Evolutionary conservation across 1,140 invertebrate genomes (phyloP), one percentile per base, ranked within the genome.

Genomic region (Matsumurasca onukii): DNA sequence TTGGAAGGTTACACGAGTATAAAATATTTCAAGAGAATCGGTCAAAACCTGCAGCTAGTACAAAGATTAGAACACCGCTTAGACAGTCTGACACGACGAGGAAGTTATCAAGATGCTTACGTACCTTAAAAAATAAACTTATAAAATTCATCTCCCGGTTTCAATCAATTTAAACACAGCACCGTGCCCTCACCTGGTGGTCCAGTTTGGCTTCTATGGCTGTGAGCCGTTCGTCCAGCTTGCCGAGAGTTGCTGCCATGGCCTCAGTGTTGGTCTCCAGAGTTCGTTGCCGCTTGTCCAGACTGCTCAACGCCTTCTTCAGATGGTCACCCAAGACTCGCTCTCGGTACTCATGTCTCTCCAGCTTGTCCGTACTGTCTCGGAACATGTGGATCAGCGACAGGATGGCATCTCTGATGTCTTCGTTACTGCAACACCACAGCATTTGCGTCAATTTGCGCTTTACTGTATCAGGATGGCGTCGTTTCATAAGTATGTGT

Each of bases 261-360:
- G 64, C 30, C 0, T 55, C 90, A 30, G 91, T 76, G 12, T 75
- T 75, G 13, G 72, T 69, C 45, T 80, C 79, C 29, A 78, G 73
- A 0, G 84, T 82, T 67, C 88, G 83, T 59, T 90, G 85, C 39
- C 87, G 84, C 75, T 91, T 92, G 51, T 91, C 90, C n/a, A 94
- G 77, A 0, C 83, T 77, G 0, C 81, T 76, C 31, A 95, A 77
- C 1, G 86, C 86, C 77, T 89, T 91, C 79, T 92, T 93, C 3
- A 93, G 73, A 66, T 91, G 85, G 65, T 94, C 91, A 0, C 90
- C 91, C 1, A 92, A 78, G 5, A 89, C 88, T 48, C 89, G 85
- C 76, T 94, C 92, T 17, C 93, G 81, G 66, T 85, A 86, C 77
- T 95, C 93, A 77, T 95, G 93, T 27, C 92, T 80, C 74, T 93